Evolutionary conservation across 2,888 invertebrate species (phyloP).

Genomic region (Morpho achilles): DNA sequence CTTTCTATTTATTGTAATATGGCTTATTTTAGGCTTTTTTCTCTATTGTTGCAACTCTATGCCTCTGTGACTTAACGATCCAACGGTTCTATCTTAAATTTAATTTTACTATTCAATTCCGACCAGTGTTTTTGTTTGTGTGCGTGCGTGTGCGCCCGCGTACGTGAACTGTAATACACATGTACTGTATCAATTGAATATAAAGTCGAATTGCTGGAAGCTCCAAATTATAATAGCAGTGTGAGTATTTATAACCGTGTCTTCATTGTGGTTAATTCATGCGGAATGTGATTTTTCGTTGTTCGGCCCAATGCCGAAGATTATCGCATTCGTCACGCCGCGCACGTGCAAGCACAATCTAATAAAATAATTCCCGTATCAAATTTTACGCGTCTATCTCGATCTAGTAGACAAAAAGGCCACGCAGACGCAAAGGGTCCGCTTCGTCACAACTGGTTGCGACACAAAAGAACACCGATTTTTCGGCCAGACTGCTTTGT

Average conservation of each 20-base stretch:
- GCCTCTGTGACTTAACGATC: too few species aligned
- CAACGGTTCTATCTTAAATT: too few species aligned
- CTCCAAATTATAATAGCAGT: constrained; percentile 38
- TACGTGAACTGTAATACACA: neutral
- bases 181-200: constrained; percentile 50
- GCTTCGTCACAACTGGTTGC: constrained; percentile 74
- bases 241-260: constrained; percentile 55
- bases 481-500: constrained; percentile 58
- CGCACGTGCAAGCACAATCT: constrained; percentile 74
- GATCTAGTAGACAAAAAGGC: constrained; percentile 73
- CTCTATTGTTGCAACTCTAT: too few species aligned
- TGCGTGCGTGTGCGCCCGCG: neutral
- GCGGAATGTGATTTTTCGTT: constrained; percentile 73
- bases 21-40: too few species aligned
- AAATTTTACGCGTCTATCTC: constrained; percentile 76
- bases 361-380: constrained; percentile 79
- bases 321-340: constrained; percentile 76
- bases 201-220: constrained; percentile 54
- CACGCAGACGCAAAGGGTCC: constrained; percentile 56
- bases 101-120: neutral
- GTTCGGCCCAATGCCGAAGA: constrained; percentile 55
- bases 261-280: constrained; percentile 70
- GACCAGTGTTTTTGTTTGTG: neutral
- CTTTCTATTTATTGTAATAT: too few species aligned
- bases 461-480: constrained; percentile 61